Evolutionary conservation across 92 coral and sea anemone genomes (phyloP).

Genomic region (Chrysogorgia sp.): DNA sequence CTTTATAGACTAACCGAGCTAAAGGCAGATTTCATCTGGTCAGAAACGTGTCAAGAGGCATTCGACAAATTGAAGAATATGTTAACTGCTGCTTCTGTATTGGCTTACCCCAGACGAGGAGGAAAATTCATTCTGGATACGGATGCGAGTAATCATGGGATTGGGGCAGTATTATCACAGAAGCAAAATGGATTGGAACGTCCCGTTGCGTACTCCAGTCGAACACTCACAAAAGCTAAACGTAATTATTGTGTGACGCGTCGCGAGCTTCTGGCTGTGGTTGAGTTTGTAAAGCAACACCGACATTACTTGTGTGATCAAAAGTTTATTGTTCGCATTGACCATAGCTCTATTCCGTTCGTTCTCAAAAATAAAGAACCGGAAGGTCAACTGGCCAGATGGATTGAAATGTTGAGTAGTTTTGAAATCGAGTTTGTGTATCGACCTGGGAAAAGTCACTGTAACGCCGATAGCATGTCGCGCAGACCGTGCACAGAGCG

Average conservation of each 20-base stretch:
- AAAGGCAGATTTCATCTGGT: constrained; percentile 41
- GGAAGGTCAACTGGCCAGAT: constrained; percentile 67
- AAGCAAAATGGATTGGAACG: constrained; percentile 43
- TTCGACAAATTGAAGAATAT: constrained; percentile 7
- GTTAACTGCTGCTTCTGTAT: constrained; percentile 8
- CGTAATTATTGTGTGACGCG: constrained; percentile 53
- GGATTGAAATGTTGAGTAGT: constrained; percentile 48
- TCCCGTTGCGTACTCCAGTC: constrained; percentile 44
- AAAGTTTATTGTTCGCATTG: constrained; percentile 58
- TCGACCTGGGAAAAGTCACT: constrained; percentile 52
- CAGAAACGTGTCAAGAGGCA: constrained; percentile 2
- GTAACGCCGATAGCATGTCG: constrained; percentile 66
- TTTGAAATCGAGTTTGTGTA: constrained; percentile 57
- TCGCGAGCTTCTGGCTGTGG: constrained; percentile 47
- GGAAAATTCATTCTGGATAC: constrained; percentile 23
- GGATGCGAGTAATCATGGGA: constrained; percentile 45
- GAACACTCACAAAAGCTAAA: constrained; percentile 51
- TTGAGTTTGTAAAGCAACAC: constrained; percentile 48
- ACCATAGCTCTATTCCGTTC: constrained; percentile 61
- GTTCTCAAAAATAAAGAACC: constrained; percentile 60
- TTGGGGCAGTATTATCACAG: constrained; percentile 64
- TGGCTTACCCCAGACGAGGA: neutral
- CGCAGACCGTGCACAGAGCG: constrained; percentile 66
- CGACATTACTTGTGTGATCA: constrained; percentile 39
- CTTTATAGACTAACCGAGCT: constrained; percentile 45